phyloP scores from a whole-genome alignment of 2,113 vertebrate species.

The Daphoenositta chrysoptera region DNA sequence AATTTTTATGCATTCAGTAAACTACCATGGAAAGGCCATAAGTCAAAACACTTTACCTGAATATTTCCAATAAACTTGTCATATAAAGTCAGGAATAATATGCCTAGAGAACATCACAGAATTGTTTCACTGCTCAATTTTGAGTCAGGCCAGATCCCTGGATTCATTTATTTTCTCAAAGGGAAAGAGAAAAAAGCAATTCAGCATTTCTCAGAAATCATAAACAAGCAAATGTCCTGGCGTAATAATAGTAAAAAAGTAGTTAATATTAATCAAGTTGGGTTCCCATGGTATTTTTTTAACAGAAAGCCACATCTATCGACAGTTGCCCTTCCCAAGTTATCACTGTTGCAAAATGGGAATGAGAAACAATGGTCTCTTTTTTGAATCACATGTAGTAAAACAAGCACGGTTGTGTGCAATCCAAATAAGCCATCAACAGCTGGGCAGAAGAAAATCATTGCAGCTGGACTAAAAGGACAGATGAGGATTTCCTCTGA shows the following conservation, averaged over 20 bases:
- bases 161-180: not conserved
- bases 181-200: not conserved
- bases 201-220: not conserved
- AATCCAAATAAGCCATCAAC: not conserved
- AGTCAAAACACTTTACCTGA: not conserved
- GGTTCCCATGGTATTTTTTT: not conserved
- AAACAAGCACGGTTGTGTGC: not conserved
- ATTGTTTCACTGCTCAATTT: not conserved
- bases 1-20: not conserved
- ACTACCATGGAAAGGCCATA: not conserved
- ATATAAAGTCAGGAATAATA: not conserved
- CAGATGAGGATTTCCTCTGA: not conserved
- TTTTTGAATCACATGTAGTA: not conserved
- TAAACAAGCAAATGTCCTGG: not conserved
- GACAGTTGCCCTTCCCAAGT: not conserved
- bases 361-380: not conserved
- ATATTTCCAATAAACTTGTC: constrained; percentile 2
- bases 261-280: not conserved
- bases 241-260: not conserved
- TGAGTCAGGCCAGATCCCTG: not conserved
- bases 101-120: not conserved
- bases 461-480: not conserved
- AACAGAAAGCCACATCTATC: not conserved
- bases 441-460: not conserved
- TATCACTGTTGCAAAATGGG: not conserved